phyloP scores from a whole-genome alignment of 2,113 vertebrate genomes.

The Scolopax mira region DNA sequence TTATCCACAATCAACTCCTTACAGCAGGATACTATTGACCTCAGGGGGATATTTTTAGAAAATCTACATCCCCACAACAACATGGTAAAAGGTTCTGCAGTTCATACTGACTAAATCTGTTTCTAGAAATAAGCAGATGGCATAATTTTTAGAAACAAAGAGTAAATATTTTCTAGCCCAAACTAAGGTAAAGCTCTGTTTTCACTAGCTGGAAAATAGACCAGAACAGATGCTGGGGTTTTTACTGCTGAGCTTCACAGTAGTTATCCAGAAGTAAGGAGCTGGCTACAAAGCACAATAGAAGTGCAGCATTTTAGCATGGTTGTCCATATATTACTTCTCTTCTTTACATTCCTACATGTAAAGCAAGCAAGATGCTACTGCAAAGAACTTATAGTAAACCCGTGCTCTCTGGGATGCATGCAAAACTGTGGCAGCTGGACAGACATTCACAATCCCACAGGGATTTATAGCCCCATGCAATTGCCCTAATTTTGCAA shows the following conservation, averaged over 20 bases:
- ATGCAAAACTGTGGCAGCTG: neutral
- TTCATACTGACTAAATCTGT: neutral
- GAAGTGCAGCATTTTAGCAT: neutral
- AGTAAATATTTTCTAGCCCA: neutral
- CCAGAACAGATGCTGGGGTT: neutral
- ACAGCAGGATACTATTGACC: neutral
- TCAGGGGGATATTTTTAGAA: neutral
- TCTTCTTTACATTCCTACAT: neutral
- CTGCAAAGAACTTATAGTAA: neutral
- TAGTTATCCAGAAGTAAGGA: neutral
- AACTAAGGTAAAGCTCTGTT: neutral
- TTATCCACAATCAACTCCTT: neutral
- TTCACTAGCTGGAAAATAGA: neutral
- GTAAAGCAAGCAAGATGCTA: neutral
- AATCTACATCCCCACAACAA: neutral
- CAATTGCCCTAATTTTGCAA: conserved; percentile 8
- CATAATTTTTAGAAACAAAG: neutral
- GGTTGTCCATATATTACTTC: neutral
- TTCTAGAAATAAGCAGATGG: neutral
- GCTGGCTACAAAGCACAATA: neutral
- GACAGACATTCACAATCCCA: neutral
- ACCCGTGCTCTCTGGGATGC: neutral
- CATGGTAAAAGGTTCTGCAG: neutral
- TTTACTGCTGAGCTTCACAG: neutral
- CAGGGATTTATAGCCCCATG: neutral